phyloP scores from a whole-genome alignment of 1,140 invertebrate species.

The Chironomus striatipennis region DNA sequence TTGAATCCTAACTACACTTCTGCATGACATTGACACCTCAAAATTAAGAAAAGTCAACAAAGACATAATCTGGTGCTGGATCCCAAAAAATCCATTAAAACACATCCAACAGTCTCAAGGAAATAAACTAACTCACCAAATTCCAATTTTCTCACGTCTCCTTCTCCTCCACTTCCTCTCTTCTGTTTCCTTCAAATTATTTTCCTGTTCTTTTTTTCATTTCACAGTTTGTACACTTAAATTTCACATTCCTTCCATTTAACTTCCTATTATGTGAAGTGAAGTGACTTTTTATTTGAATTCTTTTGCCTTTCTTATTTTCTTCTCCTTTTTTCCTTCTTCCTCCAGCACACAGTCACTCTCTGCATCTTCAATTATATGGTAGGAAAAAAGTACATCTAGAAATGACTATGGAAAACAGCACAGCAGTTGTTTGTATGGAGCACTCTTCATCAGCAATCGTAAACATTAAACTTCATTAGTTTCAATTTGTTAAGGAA shows the following conservation, averaged over 20 bases:
- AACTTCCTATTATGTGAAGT: constrained; percentile 13
- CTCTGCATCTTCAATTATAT: too few relatives aligned
- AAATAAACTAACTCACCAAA: too few relatives aligned
- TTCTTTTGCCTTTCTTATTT: background rate
- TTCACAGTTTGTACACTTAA: too few relatives aligned
- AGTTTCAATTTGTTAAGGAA: constrained; percentile 3
- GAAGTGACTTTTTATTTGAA: background rate
- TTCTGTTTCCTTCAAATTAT: background rate
- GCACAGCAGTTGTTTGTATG: background rate
- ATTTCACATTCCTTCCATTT: background rate
- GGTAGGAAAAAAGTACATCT: background rate
- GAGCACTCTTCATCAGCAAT: background rate
- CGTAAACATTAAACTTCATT: constrained; percentile 14
- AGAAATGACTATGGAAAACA: background rate
- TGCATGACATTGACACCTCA: too few relatives aligned
- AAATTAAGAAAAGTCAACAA: too few relatives aligned
- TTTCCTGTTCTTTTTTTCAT: background rate
- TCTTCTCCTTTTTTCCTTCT: background rate
- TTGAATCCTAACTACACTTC: too few relatives aligned
- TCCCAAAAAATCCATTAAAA: too few relatives aligned
- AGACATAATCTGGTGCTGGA: too few relatives aligned
- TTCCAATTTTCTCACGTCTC: background rate
- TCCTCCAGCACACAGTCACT: too few relatives aligned
- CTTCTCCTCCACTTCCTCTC: background rate
- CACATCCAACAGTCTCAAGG: too few relatives aligned